Conservation (phyloP, 2,888 invertebrate species). For the Conchocele bisecta region DNA sequence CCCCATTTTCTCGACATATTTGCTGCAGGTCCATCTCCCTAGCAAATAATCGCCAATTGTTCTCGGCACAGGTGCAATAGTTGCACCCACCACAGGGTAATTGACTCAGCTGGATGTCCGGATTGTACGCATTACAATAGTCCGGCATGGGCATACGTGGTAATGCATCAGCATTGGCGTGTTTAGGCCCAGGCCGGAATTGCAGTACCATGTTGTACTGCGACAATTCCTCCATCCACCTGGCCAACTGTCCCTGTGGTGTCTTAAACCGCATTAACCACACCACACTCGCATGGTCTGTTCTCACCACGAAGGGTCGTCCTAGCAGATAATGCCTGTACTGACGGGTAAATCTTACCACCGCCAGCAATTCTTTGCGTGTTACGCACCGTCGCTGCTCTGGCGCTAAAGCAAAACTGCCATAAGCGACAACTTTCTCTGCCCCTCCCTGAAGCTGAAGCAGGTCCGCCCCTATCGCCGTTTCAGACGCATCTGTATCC, state of each 20-base stretch:
- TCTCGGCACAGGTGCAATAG: constrained; percentile 14
- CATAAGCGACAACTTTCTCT: constrained; percentile 39
- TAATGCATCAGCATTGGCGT: no score
- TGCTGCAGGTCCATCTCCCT: no score
- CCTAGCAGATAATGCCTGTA: constrained; percentile 49
- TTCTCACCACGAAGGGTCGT: constrained; percentile 32
- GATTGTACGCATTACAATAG: no score
- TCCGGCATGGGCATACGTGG: no score
- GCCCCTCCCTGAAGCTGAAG: constrained; percentile 42
- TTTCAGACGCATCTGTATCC: constrained; percentile 38
- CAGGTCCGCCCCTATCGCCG: constrained; percentile 45
- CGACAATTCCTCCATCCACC: constrained; percentile 10
- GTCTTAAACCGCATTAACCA: constrained; percentile 46
- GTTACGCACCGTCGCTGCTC: constrained; percentile 42
- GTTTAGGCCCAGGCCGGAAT: no score
- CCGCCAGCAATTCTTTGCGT: constrained; percentile 35
- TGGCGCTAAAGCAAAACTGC: constrained; percentile 26
- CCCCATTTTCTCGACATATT: no score
- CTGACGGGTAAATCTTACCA: constrained; percentile 39
- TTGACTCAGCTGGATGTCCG: no score
- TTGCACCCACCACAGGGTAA: no score
- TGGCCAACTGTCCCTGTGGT: constrained; percentile 12
- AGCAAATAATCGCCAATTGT: not conserved
- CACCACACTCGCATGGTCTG: constrained; percentile 22
- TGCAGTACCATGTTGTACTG: not conserved